A percentile compares a stretch with the other conserved stretches of the same genome.
Evolutionary conservation across 2,113 vertebrate species (phyloP).

Genomic region (Saccopteryx bilineata): DNA sequence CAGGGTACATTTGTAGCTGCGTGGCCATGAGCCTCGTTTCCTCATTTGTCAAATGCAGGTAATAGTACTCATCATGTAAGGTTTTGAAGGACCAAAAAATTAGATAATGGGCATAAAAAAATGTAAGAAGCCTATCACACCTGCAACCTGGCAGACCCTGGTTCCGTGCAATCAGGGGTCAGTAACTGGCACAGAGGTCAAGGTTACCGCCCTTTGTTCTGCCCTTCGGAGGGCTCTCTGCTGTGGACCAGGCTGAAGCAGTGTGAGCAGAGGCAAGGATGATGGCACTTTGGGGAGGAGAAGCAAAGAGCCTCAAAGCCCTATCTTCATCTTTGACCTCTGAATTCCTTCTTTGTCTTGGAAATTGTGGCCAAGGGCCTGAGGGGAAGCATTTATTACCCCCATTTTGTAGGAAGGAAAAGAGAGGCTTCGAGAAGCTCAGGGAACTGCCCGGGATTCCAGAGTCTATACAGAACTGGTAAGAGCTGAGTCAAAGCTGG

Average conservation of each 20-base stretch:
- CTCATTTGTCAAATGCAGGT: neutral
- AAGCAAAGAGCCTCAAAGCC: neutral
- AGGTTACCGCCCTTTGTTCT: neutral
- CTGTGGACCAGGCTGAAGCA: neutral
- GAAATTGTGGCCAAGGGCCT: neutral
- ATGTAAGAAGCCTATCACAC: neutral
- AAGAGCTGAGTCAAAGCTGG: neutral
- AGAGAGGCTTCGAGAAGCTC: neutral
- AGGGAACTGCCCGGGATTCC: neutral
- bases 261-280: neutral
- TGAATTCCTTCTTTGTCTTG: neutral
- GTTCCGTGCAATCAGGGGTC: neutral
- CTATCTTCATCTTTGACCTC: neutral
- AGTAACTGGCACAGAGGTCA: neutral
- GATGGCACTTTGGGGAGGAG: neutral
- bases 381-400: neutral
- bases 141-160: neutral
- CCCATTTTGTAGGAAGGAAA: neutral
- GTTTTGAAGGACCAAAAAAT: neutral
- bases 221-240: neutral
- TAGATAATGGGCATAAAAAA: neutral
- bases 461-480: neutral
- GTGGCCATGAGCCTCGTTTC: neutral
- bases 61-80: neutral
- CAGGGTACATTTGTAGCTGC: neutral